A percentile compares a stretch with the other conserved stretches of the same genome.
Conservation (phyloP, 2,113 vertebrate genomes). For the Thymallus thymallus region DNA sequence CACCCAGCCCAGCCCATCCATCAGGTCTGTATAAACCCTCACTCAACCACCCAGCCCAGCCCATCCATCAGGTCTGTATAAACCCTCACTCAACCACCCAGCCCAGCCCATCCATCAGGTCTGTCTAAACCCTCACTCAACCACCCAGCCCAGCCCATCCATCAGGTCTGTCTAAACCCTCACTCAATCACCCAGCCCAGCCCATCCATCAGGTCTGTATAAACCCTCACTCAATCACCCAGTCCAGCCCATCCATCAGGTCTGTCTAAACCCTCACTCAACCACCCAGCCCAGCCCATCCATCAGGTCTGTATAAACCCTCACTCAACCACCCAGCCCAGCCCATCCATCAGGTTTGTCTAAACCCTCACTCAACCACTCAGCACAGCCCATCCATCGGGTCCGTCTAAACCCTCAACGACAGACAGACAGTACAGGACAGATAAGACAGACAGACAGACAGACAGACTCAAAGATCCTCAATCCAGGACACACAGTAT, state of each 20-base stretch:
- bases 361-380: conserved; percentile 39
- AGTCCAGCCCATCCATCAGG: too few species aligned
- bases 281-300: conserved; percentile 38
- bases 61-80: too few species aligned
- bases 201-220: too few species aligned
- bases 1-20: conserved; percentile 43
- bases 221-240: conserved; percentile 38
- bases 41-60: conserved; percentile 37
- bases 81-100: conserved; percentile 38
- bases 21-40: too few species aligned
- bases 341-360: too few species aligned
- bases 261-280: conserved; percentile 39
- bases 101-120: too few species aligned
- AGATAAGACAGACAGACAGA: not conserved
- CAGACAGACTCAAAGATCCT: not conserved
- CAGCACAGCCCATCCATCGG: conserved; percentile 33
- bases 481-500: too few species aligned
- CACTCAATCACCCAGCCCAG: conserved; percentile 35
- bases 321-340: conserved; percentile 35
- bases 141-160: conserved; percentile 41
- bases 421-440: not conserved
- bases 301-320: too few species aligned
- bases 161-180: too few species aligned
- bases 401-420: conserved; percentile 25
- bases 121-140: conserved; percentile 37